Evolutionary conservation across 2,888 invertebrate genomes (phyloP), one percentile per base, ranked within the genome.

Genomic region (Alitta virens): DNA sequence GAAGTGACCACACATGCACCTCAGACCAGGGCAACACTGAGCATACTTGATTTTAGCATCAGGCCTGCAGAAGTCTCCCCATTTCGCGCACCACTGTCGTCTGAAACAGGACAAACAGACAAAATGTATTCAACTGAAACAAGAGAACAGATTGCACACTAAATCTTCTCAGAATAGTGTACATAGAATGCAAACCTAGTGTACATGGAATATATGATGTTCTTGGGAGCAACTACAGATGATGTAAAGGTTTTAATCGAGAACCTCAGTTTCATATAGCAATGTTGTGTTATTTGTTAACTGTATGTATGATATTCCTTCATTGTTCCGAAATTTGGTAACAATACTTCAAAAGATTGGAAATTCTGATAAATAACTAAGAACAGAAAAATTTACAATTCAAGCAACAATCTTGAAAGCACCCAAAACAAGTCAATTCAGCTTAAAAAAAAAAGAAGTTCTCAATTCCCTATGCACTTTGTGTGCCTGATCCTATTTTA

Each of bases 1-100:
- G 58, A 66, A 64, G 26, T 61, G 66, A 42, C 66, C 66, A 42
- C 66, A 66, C 46, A 62, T 55, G 40, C 66, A 66, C 14, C 63
- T 52, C 26, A 66, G 62, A n/a, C 62, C 62, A 16, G 21, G 23
- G 49, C 66, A 66, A 58, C 66, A 66, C 50, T 62, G 66, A 24
- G 66, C 66, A 43, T 67, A 60, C 55, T 51, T 64, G 38, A 63
- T 42, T 38, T 64, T 56, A 42, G 66, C 63, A 23, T 66, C 53
- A 5, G 66, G 66, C 12, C 52, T 27, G 53, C 66, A 66, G 46
- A 55, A 61, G 46, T 64, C 61, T n/a, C 66, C 66, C 66, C 66
- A 66, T 2, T 55, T 40, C 24, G 66, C 66, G 38, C 66, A 66
- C 66, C 66, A 66, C 18, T 43, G 21, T n/a, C 63, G 60, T 38